These are phyloP conservation scores for Eulemur macaco DNA, from an alignment of 2,113 vertebrate genomes.

Conservation along the genomic window DNA sequence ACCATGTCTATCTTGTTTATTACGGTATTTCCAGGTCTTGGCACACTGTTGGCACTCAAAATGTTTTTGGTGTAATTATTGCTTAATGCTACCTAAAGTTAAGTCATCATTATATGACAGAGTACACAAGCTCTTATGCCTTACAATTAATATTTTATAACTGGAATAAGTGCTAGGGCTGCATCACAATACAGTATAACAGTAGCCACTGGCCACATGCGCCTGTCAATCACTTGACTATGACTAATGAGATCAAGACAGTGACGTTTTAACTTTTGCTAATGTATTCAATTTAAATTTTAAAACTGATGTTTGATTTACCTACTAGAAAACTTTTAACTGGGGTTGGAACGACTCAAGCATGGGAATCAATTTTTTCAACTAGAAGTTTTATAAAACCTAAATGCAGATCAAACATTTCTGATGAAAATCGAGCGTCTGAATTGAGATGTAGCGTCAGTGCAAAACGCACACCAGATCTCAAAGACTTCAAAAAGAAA, in stretches of 20 bases:
- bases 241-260: not conserved
- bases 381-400: not conserved
- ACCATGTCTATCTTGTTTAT: not conserved
- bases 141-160: not conserved
- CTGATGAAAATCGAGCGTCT: not conserved
- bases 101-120: not conserved
- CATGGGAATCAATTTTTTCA: not conserved
- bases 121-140: not conserved
- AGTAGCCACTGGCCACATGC: not conserved
- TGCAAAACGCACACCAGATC: not conserved
- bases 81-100: not conserved
- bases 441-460: not conserved
- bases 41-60: not conserved
- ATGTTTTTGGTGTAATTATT: not conserved
- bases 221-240: not conserved
- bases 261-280: not conserved
- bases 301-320: not conserved
- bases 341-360: not conserved
- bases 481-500: not conserved
- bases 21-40: not conserved
- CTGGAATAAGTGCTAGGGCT: not conserved
- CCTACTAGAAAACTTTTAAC: not conserved
- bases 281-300: not conserved
- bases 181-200: not conserved
- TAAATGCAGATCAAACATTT: constrained; percentile 2